These are phyloP conservation scores for Tetranychus truncatus DNA, from an alignment of 2,888 invertebrate genomes.

Conservation along the genomic window DNA sequence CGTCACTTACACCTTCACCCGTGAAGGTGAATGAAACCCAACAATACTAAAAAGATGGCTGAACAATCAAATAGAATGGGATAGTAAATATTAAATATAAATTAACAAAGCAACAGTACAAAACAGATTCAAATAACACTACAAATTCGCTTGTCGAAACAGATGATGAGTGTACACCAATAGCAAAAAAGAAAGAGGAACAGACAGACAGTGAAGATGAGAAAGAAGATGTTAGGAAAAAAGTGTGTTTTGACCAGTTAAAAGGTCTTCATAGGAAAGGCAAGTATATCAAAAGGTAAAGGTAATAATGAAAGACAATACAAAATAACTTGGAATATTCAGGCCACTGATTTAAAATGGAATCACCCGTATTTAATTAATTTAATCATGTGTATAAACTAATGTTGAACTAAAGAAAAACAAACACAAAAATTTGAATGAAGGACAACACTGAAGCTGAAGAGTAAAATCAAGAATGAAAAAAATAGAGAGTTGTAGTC, in stretches of 20 bases:
- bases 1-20: neutral
- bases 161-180: neutral
- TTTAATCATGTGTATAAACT: neutral
- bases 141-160: neutral
- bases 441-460: neutral
- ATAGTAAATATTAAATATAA: neutral
- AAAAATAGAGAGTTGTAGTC: neutral
- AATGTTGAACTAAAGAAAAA: neutral
- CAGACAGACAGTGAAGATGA: slow-evolving; percentile 4
- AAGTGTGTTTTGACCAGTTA: neutral
- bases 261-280: neutral
- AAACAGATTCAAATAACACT: neutral
- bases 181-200: neutral
- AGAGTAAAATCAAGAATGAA: neutral
- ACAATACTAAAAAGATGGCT: neutral
- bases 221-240: neutral
- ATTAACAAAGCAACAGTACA: neutral
- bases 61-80: neutral
- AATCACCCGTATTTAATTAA: neutral
- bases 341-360: too few species aligned
- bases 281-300: neutral
- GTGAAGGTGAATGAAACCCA: neutral
- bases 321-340: too few species aligned
- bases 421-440: neutral
- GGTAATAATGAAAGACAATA: neutral